Percentiles rank a stretch among this genome's conserved stretches.
These are phyloP conservation scores for Eurytoma californica DNA, from an alignment of 2,888 invertebrate species.

Conservation along the genomic window DNA sequence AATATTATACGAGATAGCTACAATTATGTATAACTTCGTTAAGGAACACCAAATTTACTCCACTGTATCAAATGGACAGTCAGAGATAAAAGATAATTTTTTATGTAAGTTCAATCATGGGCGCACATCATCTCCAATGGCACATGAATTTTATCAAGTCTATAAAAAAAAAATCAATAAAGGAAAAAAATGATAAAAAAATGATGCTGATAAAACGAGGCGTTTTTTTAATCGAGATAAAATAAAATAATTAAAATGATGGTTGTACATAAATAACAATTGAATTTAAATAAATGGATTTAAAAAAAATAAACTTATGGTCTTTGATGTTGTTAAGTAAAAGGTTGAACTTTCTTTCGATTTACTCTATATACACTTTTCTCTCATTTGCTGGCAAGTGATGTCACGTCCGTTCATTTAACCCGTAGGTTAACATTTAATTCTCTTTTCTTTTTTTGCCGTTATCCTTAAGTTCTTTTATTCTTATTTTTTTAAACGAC, in stretches of 20 bases:
- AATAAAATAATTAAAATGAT: slow-evolving; percentile 51
- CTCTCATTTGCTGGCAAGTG: slow-evolving; percentile 54
- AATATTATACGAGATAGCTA: slow-evolving; percentile 35
- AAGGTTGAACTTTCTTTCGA: slow-evolving; percentile 59
- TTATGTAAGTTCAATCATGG: slow-evolving; percentile 71
- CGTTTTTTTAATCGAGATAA: slow-evolving; percentile 57
- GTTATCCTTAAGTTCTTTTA: slow-evolving; percentile 1
- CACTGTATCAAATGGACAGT: slow-evolving; percentile 67
- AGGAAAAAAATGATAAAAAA: slow-evolving; percentile 35
- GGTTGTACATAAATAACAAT: slow-evolving; percentile 73
- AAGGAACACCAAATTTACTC: slow-evolving; percentile 74
- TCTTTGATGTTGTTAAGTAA: slow-evolving; percentile 71
- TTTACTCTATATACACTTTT: slow-evolving; percentile 39
- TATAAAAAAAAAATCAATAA: slow-evolving; percentile 47
- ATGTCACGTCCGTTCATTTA: slow-evolving; percentile 59
- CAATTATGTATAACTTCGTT: slow-evolving; percentile 59
- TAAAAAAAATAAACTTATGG: slow-evolving; percentile 64
- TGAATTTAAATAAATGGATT: slow-evolving; percentile 69
- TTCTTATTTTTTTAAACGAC: background rate
- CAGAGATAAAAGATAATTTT: slow-evolving; percentile 67
- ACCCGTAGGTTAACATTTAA: slow-evolving; percentile 50
- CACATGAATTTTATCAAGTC: slow-evolving; percentile 60
- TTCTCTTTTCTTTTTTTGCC: background rate
- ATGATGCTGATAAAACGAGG: slow-evolving; percentile 60
- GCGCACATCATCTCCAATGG: slow-evolving; percentile 73